These are phyloP conservation scores for Ispidina lecontei DNA, from an alignment of 2,797 vertebrate genomes.

Conservation along the genomic window DNA sequence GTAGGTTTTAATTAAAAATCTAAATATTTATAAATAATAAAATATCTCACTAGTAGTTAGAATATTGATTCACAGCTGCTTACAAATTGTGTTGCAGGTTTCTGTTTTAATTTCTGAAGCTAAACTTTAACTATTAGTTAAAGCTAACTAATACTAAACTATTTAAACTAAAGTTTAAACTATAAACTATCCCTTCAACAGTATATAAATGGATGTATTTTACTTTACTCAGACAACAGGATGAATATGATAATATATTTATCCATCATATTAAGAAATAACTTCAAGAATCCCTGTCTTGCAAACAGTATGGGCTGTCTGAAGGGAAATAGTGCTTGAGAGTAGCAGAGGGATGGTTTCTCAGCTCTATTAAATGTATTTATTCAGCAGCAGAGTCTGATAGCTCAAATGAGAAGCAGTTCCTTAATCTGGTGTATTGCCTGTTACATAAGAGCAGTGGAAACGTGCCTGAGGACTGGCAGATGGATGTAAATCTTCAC, in stretches of 20 bases:
- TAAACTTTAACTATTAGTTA: too few species aligned
- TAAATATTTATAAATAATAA: too few species aligned
- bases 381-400: not conserved
- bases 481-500: slow-evolving; percentile 50
- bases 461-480: not conserved
- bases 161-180: too few species aligned
- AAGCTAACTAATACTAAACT: too few species aligned
- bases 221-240: not conserved
- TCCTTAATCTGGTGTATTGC: slow-evolving; percentile 2
- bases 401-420: not conserved
- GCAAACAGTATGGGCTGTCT: not conserved
- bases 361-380: not conserved
- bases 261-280: not conserved
- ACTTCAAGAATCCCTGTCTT: not conserved
- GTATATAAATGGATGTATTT: not conserved
- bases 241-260: not conserved
- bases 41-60: not conserved
- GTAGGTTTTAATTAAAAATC: not conserved
- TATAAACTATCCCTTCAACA: not conserved
- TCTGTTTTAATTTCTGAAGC: not conserved
- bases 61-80: not conserved
- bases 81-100: not conserved
- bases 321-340: not conserved
- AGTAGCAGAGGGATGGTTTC: not conserved
- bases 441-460: slow-evolving; percentile 28